phyloP scores from a whole-genome alignment of 2,113 vertebrate species.

The Xenopus laevis region DNA sequence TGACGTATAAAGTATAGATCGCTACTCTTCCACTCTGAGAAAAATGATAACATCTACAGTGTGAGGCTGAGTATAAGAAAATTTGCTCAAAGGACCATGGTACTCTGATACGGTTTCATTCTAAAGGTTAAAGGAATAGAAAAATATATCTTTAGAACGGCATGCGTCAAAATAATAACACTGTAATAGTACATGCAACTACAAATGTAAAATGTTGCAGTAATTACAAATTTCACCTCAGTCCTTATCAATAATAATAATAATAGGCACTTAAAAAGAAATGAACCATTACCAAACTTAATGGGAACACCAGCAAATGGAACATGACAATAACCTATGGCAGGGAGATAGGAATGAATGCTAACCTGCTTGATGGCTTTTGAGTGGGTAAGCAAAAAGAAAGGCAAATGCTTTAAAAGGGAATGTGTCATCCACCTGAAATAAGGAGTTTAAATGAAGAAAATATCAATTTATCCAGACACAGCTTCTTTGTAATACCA shows the following conservation, averaged over 20 bases:
- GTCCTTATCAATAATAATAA: slow-evolving; percentile 13
- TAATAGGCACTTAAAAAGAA: slow-evolving; percentile 42
- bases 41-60: too few species aligned
- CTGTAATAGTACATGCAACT: slow-evolving; percentile 38
- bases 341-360: background rate
- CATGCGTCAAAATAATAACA: slow-evolving; percentile 35
- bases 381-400: too few species aligned
- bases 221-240: slow-evolving; percentile 33
- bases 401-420: too few species aligned
- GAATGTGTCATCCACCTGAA: too few species aligned
- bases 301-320: background rate
- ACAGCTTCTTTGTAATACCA: too few species aligned
- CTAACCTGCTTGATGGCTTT: too few species aligned
- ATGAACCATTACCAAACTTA: slow-evolving; percentile 30
- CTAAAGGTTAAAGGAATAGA: slow-evolving; percentile 30
- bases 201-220: slow-evolving; percentile 33
- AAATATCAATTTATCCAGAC: too few species aligned
- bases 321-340: slow-evolving; percentile 1
- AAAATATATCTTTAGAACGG: slow-evolving; percentile 41
- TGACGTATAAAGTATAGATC: too few species aligned
- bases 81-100: too few species aligned
- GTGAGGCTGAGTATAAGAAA: too few species aligned
- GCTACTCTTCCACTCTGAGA: too few species aligned
- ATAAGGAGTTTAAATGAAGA: too few species aligned
- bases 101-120: background rate